Percentiles rank a stretch among this genome's conserved stretches.
These are phyloP conservation scores for Pelosia muscerda DNA, from an alignment of 2,888 invertebrate species.

Conservation along the genomic window DNA sequence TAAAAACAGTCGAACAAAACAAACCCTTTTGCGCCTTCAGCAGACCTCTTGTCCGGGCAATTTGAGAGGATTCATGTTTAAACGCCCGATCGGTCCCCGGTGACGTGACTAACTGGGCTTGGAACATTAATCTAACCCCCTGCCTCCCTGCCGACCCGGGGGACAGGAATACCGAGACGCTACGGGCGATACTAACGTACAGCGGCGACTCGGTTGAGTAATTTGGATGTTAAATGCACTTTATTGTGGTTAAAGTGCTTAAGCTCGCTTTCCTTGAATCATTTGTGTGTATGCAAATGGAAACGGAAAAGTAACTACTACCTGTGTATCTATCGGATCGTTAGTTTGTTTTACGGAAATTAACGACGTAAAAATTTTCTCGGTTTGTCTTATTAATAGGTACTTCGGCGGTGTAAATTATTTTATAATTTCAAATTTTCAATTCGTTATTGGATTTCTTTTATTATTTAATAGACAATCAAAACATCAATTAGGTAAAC, in stretches of 20 bases:
- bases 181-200: slow-evolving; percentile 55
- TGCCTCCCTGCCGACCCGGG: slow-evolving; percentile 44
- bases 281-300: neutral
- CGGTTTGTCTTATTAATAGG: too few relatives aligned
- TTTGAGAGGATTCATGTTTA: slow-evolving; percentile 77
- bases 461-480: neutral
- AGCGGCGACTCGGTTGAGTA: slow-evolving; percentile 39
- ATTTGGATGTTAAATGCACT: slow-evolving; percentile 26
- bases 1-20: slow-evolving; percentile 35
- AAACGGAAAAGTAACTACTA: neutral
- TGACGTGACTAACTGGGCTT: slow-evolving; percentile 56
- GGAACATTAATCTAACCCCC: slow-evolving; percentile 74
- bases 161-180: slow-evolving; percentile 52
- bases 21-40: slow-evolving; percentile 64
- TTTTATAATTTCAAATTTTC: too few relatives aligned
- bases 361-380: too few relatives aligned
- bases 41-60: slow-evolving; percentile 62
- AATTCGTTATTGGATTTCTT: too few relatives aligned
- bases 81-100: slow-evolving; percentile 78
- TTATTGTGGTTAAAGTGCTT: slow-evolving; percentile 9
- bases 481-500: neutral
- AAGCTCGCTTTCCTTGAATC: too few relatives aligned
- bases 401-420: too few relatives aligned
- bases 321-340: neutral
- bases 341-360: too few relatives aligned